Conservation (phyloP, 2,113 vertebrate genomes). For the Nymphicus hollandicus region DNA sequence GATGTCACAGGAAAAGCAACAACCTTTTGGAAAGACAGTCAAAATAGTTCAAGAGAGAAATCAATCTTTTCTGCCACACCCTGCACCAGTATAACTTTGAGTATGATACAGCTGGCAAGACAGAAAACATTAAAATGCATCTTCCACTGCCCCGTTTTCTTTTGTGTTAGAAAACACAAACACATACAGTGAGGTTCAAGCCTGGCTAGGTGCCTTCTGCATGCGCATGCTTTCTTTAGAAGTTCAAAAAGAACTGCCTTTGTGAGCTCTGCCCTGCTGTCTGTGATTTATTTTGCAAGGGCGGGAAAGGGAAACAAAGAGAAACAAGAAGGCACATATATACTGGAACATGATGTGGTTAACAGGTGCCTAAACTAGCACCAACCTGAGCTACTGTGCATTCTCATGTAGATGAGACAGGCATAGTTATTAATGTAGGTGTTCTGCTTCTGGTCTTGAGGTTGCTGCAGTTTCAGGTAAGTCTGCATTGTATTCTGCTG, state of each 20-base stretch:
- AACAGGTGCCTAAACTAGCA: background rate
- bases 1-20: background rate
- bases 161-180: background rate
- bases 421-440: background rate
- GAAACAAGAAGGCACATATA: background rate
- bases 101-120: background rate
- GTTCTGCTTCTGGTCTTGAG: background rate
- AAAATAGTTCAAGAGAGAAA: background rate
- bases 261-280: background rate
- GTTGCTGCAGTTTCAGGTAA: background rate
- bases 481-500: background rate
- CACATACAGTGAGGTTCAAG: background rate
- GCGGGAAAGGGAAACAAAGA: background rate
- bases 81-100: background rate
- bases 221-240: background rate
- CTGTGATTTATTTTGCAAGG: background rate
- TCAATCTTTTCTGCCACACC: background rate
- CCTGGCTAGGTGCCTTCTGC: background rate
- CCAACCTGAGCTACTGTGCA: background rate
- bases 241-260: background rate
- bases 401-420: background rate
- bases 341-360: background rate
- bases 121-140: background rate
- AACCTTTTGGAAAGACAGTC: background rate
- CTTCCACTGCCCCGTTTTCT: background rate